Conservation (phyloP, 2,113 vertebrate genomes). For the Laterallus jamaicensis region DNA sequence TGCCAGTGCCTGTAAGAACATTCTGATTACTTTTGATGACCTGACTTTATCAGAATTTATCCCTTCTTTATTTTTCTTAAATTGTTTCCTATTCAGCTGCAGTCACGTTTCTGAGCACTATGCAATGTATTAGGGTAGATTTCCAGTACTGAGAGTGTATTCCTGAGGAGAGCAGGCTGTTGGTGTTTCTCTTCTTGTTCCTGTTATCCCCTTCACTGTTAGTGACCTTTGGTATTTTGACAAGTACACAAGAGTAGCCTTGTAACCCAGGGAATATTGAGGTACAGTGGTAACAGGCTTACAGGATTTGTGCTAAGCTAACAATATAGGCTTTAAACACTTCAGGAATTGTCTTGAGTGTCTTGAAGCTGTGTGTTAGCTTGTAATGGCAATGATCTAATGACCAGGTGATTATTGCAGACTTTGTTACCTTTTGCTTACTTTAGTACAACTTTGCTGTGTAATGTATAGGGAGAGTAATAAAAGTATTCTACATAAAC, state of each 20-base stretch:
- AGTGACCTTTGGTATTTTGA: slow-evolving; percentile 31
- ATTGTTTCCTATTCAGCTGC: background rate
- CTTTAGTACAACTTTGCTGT: background rate
- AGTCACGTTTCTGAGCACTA: background rate
- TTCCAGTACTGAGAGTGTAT: background rate
- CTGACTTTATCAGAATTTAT: background rate
- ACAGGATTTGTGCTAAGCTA: slow-evolving; percentile 2
- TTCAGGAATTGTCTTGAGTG: background rate
- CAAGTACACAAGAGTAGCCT: background rate
- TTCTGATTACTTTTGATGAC: background rate
- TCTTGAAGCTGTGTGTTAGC: background rate
- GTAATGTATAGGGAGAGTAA: background rate
- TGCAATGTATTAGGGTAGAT: background rate
- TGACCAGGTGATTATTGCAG: background rate
- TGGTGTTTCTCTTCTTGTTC: background rate
- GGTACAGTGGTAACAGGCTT: background rate
- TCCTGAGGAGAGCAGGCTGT: background rate
- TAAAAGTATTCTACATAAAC: background rate
- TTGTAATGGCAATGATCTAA: background rate
- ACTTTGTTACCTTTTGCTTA: background rate
- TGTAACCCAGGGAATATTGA: background rate
- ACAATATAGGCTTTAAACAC: background rate
- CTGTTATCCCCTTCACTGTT: background rate
- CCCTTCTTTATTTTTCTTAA: background rate
- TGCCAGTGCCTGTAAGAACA: background rate